Evolutionary conservation across 2,113 vertebrate species (phyloP), one percentile per base, ranked within the genome.

Genomic region (Mandrillus leucophaeus): DNA sequence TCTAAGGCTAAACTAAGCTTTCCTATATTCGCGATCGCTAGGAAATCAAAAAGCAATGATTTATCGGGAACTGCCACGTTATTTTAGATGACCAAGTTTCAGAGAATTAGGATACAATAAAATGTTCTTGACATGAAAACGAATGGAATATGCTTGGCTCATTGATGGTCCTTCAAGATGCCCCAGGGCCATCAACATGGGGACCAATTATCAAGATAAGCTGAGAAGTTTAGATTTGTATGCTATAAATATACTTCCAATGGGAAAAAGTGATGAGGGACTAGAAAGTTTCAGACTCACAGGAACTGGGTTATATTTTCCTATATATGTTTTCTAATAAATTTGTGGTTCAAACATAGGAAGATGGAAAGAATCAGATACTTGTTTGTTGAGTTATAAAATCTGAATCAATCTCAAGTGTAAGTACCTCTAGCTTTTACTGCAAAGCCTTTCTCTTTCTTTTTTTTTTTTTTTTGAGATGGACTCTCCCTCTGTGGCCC

Each of bases 161-260:
- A 22, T 12, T 78, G 90, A 68, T 61, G 76, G 45, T 45, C 32
- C 57, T 96, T 75, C 61, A 8, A 23, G 32, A 25, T 22, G 43
- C 68, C 57, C 93, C 32, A 87, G 70, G 90, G 94, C 88, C 84
- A 95, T 94, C 97, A 97, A 95, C 90, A 50, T 30, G 61, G 96
- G 95, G 90, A 96, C 95, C 97, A 96, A 92, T 97, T 96, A 96
- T 45, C 79, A 83, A 97, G 70, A 87, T 68, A 90, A 88, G 57
- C 90, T 22, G 32, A 61, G 73, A 94, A 89, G 79, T 95, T 94
- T 88, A 57, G 90, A 45, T 80, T 85, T 88, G 70, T 43, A 64
- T 27, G 57, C 76, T 97, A 93, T 88, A 96, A 96, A 94, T 88
- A 92, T 20, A 68, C 59, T 91, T 93, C 75, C 88, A 57, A 6